A percentile compares a stretch with the other conserved stretches of the same genome.
These are phyloP conservation scores for Deilephila elpenor DNA, from an alignment of 2,888 invertebrate genomes.

Conservation along the genomic window DNA sequence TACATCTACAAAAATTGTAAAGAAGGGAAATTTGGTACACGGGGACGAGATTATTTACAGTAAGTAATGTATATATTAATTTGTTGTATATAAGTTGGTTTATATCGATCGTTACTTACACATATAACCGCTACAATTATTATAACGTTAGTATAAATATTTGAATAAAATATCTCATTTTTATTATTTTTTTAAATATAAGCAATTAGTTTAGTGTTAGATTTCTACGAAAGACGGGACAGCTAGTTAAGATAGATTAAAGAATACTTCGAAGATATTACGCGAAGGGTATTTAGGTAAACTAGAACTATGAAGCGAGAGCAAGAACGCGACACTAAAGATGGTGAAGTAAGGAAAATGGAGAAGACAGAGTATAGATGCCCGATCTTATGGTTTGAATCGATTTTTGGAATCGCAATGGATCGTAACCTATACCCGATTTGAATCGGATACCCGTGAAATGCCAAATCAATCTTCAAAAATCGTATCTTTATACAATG, in stretches of 20 bases:
- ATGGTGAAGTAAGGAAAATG: conserved; percentile 39
- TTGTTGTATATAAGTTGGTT: conserved; percentile 81
- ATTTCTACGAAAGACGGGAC: conserved; percentile 61
- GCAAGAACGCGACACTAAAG: conserved; percentile 48
- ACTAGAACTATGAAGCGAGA: conserved; percentile 50
- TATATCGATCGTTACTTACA: conserved; percentile 63
- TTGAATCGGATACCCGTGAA: no score
- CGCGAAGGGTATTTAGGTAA: conserved; percentile 62
- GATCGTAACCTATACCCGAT: no score
- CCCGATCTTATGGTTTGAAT: no score
- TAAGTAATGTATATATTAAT: conserved; percentile 67
- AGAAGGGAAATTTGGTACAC: conserved; percentile 83
- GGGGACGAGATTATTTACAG: conserved; percentile 73
- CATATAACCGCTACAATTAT: conserved; percentile 70
- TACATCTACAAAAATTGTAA: conserved; percentile 82
- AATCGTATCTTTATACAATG: no score
- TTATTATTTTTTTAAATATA: conserved; percentile 56
- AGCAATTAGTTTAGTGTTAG: conserved; percentile 65
- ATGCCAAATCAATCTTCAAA: no score
- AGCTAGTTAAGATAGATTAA: conserved; percentile 59
- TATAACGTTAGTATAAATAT: conserved; percentile 81
- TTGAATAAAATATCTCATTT: conserved; percentile 80
- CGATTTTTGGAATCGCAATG: no score
- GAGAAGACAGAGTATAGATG: conserved; percentile 35
- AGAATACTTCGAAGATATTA: conserved; percentile 64